Evolutionary conservation across 1,140 invertebrate genomes (phyloP), one percentile per base, ranked within the genome.

Genomic region (Drosophila baimaii): DNA sequence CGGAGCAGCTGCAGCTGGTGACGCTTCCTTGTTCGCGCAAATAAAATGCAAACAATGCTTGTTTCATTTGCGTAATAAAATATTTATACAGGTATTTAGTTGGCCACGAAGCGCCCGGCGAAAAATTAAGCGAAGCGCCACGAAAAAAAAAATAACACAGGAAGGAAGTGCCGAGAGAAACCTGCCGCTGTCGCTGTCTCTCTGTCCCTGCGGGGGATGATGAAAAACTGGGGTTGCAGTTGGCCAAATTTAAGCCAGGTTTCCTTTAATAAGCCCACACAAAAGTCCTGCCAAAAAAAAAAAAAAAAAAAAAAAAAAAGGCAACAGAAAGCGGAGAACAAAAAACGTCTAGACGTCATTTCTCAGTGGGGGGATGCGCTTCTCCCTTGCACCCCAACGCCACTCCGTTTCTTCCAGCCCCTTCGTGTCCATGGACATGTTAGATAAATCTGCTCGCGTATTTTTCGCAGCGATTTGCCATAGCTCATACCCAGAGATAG

Each of bases 41-140:
- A 83, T 82, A 83, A 86, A 86, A 88, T 86, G 83, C 83, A 86
- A 86, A 86, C 82, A 86, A 79, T 79, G 79, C 83, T 83, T 86
- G 83, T 86, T 88, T 86, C 82, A 86, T 86, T 86, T 86, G 79
- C 83, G 83, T 86, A 86, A 82, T 86, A 86, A 86, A 86, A 86
- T 88, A 86, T 86, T 86, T 86, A 86, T 86, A 82, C 79, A 86
- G 82, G 83, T 86, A 88, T 86, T 86, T 86, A 88, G 82, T 86
- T 86, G 57, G 63, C 74, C 73, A 33, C 65, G 21, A 66, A 75
- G 70, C 69, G 49, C 58, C 58, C 61, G 73, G 79, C 56, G 54
- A 51, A 73, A 80, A 81, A 78, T 63, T 66, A 64, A 81, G 58
- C 70, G 47, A 43, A 54, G 29, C 23, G n/a, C 12, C 15, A 29